phyloP scores from a whole-genome alignment of 2,888 invertebrate genomes.

The Mythimna albipuncta region DNA sequence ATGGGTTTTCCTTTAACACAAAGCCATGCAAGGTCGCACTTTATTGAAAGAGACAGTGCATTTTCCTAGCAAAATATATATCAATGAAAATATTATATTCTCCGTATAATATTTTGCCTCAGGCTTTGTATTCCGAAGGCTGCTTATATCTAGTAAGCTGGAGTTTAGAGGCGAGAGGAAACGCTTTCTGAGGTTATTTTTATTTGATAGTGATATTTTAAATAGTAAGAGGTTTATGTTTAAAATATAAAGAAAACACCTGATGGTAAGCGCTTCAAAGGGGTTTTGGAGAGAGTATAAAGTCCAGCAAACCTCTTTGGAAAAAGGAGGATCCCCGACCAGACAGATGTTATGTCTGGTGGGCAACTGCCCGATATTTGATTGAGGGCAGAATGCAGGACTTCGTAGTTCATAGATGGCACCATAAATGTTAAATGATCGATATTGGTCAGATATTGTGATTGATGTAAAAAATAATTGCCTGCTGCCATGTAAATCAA shows the following conservation, averaged over 20 bases:
- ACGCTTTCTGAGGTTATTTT: slow-evolving; percentile 12
- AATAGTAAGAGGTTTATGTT: background rate
- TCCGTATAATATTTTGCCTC: slow-evolving; percentile 26
- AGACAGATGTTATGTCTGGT: no score
- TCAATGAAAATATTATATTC: slow-evolving; percentile 22
- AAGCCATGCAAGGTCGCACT: slow-evolving; percentile 3
- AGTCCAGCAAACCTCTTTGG: no score
- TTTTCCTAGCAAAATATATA: slow-evolving; percentile 24
- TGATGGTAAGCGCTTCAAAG: background rate
- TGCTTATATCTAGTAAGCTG: slow-evolving; percentile 26
- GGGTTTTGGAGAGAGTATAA: no score
- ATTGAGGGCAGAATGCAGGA: no score
- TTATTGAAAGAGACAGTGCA: slow-evolving; percentile 13
- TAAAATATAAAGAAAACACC: background rate
- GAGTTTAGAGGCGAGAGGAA: slow-evolving; percentile 3
- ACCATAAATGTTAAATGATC: no score
- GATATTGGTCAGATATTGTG: no score
- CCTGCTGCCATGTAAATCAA: no score
- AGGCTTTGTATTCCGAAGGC: slow-evolving; percentile 28
- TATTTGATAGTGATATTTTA: background rate
- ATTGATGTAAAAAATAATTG: no score
- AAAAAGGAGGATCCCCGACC: no score
- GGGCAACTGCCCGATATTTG: no score
- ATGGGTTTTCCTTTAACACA: background rate
- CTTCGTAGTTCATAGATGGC: no score